Evolutionary conservation across 2,797 vertebrate genomes (phyloP).

Genomic region (Nannoperca australis): DNA sequence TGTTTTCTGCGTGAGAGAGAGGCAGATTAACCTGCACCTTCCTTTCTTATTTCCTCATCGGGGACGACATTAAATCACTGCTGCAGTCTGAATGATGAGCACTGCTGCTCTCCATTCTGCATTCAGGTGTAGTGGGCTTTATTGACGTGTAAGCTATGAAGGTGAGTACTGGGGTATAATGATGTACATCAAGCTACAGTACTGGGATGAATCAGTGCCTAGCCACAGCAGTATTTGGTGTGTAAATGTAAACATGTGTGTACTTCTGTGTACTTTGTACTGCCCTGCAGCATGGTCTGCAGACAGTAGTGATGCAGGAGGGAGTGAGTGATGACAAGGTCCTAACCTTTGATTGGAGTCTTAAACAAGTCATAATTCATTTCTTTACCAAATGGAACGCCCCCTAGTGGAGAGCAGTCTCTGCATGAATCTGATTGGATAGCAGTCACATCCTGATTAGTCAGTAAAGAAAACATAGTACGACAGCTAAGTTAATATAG

Average conservation of each 20-base stretch:
- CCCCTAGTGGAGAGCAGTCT: background rate
- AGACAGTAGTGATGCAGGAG: background rate
- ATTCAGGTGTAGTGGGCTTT: constrained; percentile 23
- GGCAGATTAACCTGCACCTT: constrained; percentile 58
- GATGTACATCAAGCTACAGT: background rate
- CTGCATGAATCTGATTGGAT: background rate
- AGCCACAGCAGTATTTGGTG: background rate
- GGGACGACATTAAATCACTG: constrained; percentile 63
- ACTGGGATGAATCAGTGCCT: too few relatives aligned
- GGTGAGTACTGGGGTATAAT: background rate
- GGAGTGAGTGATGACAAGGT: background rate
- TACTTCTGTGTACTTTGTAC: background rate
- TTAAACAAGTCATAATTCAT: background rate
- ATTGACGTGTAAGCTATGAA: constrained; percentile 22
- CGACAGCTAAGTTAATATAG: too few relatives aligned
- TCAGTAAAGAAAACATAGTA: too few relatives aligned
- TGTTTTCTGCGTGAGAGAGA: constrained; percentile 35
- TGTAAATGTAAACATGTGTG: background rate
- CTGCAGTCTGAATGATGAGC: constrained; percentile 62
- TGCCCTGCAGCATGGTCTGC: background rate
- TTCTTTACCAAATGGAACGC: background rate
- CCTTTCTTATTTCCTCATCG: constrained; percentile 55
- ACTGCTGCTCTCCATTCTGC: constrained; percentile 52
- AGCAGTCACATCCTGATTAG: background rate
- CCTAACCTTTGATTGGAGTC: background rate